Percentiles rank a stretch among this genome's conserved stretches.
Evolutionary conservation across 2,797 vertebrate species (phyloP).

Genomic region (Megalops cyprinoides): DNA sequence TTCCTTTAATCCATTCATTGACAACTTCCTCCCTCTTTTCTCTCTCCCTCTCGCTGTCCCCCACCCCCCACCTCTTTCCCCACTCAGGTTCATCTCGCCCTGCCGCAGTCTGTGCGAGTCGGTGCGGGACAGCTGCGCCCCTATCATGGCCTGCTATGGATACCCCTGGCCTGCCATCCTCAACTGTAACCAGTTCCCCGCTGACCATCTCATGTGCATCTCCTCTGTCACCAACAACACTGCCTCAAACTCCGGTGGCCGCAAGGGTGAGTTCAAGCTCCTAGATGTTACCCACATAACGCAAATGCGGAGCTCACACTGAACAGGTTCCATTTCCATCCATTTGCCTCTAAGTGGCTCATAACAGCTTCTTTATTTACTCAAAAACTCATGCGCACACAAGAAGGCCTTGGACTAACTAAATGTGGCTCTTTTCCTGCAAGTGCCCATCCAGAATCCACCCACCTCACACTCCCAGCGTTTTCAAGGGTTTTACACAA

Average conservation of each 20-base stretch:
- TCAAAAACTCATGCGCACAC: neutral
- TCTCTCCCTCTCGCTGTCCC: conserved; percentile 33
- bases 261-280: conserved; percentile 65
- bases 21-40: neutral
- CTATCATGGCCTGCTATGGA: conserved; percentile 83
- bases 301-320: neutral
- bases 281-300: neutral
- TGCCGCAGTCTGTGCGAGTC: conserved; percentile 82
- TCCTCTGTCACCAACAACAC: conserved; percentile 74
- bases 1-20: conserved; percentile 29
- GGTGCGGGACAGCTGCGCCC: conserved; percentile 79
- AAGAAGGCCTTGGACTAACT: neutral
- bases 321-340: neutral
- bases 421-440: neutral
- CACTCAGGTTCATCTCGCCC: conserved; percentile 78
- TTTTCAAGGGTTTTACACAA: neutral
- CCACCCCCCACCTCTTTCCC: conserved; percentile 60
- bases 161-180: conserved; percentile 85
- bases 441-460: neutral
- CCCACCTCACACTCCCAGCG: neutral
- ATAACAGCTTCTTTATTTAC: neutral
- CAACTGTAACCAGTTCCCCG: conserved; percentile 79
- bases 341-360: neutral
- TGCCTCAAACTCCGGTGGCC: conserved; percentile 45
- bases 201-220: conserved; percentile 81